Evolutionary conservation across 2,888 invertebrate genomes (phyloP).

Genomic region (Erebia epiphron): DNA sequence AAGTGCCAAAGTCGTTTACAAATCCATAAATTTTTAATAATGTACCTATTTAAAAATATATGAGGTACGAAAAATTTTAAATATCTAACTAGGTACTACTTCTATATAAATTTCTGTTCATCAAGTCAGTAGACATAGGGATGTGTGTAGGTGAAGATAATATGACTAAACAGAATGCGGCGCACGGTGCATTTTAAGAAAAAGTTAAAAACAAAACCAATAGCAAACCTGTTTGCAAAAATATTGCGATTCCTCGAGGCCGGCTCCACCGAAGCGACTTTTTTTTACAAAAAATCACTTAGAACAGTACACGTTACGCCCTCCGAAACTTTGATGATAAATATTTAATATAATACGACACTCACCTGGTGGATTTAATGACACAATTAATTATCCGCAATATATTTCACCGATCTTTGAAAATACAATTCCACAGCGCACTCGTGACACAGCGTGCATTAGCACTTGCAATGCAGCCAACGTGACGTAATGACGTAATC

Average conservation of each 20-base stretch:
- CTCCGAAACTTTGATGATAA: slow-evolving; percentile 24
- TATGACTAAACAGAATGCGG: slow-evolving; percentile 28
- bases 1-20: not conserved
- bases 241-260: slow-evolving; percentile 65
- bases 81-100: no score
- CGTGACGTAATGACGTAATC: slow-evolving; percentile 46
- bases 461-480: slow-evolving; percentile 70
- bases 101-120: not conserved
- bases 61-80: no score
- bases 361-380: slow-evolving; percentile 51
- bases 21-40: not conserved
- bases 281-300: slow-evolving; percentile 40
- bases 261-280: slow-evolving; percentile 54
- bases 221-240: slow-evolving; percentile 62
- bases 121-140: not conserved
- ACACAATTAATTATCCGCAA: slow-evolving; percentile 52
- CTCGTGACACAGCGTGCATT: slow-evolving; percentile 78
- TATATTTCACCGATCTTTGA: slow-evolving; percentile 52
- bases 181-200: slow-evolving; percentile 51
- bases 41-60: not conserved
- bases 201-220: slow-evolving; percentile 51
- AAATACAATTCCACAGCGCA: slow-evolving; percentile 56
- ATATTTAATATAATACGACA: slow-evolving; percentile 39
- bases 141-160: not conserved
- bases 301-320: slow-evolving; percentile 28